A percentile compares a stretch with the other conserved stretches of the same genome.
These are phyloP conservation scores for Pseudolycoriella hygida DNA, from an alignment of 2,888 invertebrate genomes.

Conservation along the genomic window DNA sequence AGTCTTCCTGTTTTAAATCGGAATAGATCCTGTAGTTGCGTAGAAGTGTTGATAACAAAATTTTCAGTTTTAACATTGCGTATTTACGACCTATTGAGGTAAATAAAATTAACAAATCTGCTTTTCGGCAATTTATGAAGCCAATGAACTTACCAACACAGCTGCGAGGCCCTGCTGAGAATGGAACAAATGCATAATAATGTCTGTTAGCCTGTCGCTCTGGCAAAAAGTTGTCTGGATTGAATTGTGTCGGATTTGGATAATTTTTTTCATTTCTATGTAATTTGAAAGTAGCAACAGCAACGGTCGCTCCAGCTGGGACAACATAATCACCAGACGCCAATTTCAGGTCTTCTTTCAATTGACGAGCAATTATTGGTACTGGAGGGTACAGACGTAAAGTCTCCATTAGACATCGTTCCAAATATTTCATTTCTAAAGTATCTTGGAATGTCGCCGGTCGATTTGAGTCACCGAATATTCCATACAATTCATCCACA, in stretches of 20 bases:
- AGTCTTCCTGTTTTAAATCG: conserved; percentile 47
- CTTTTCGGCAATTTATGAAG: not conserved
- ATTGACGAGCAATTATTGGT: conserved; percentile 54
- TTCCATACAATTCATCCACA: conserved; percentile 50
- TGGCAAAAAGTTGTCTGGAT: conserved; percentile 74
- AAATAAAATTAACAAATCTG: not conserved
- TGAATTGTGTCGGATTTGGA: conserved; percentile 56
- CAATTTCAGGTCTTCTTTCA: conserved; percentile 54
- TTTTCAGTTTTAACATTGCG: conserved; percentile 63
- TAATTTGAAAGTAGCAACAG: conserved; percentile 45
- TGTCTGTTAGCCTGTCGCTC: conserved; percentile 61
- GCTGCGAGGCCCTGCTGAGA: conserved; percentile 68
- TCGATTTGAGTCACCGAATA: conserved; percentile 59
- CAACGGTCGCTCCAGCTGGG: conserved; percentile 50
- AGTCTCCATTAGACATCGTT: conserved; percentile 65
- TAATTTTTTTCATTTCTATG: conserved; percentile 57
- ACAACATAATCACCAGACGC: conserved; percentile 45
- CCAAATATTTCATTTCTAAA: conserved; percentile 70
- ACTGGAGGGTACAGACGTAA: conserved; percentile 62
- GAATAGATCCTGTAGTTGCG: conserved; percentile 54
- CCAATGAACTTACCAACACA: conserved; percentile 43
- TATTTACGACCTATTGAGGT: conserved; percentile 49
- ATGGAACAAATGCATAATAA: conserved; percentile 65
- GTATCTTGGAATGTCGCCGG: conserved; percentile 66
- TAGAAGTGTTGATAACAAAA: conserved; percentile 55